phyloP scores from a whole-genome alignment of 2,113 vertebrate genomes.

The Eubucco bourcierii region DNA sequence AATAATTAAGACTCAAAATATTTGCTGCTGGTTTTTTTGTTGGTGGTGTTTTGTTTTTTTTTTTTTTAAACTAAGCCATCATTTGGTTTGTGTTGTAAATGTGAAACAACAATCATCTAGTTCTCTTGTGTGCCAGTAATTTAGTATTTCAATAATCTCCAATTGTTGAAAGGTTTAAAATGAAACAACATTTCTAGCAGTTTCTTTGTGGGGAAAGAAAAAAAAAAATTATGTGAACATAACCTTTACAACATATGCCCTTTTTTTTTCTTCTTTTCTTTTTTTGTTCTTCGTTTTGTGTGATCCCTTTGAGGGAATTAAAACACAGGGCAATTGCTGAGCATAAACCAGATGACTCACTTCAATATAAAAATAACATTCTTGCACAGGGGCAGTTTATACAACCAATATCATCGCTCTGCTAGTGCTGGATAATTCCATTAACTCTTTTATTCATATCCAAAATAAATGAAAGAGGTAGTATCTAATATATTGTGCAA shows the following conservation, averaged over 20 bases:
- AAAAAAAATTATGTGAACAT: not conserved
- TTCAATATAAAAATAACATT: not conserved
- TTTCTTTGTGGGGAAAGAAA: conserved; percentile 32
- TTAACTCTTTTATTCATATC: not conserved
- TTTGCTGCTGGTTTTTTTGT: not conserved
- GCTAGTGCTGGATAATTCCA: not conserved
- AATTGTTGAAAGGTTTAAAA: conserved; percentile 61
- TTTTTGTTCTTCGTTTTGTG: not conserved
- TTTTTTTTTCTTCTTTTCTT: not conserved
- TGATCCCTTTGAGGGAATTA: conserved; percentile 30
- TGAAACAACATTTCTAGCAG: conserved; percentile 53
- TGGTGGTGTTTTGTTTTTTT: not conserved
- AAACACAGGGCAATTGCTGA: conserved; percentile 1
- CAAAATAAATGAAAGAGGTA: not conserved
- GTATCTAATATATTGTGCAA: not conserved
- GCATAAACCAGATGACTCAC: not conserved
- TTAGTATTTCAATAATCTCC: conserved; percentile 65
- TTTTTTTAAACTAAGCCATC: conserved; percentile 39
- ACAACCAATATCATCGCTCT: not conserved
- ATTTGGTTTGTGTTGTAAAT: conserved; percentile 57
- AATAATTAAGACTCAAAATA: conserved; percentile 63
- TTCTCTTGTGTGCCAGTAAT: conserved; percentile 55
- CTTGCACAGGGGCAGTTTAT: not conserved
- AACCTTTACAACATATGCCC: not conserved
- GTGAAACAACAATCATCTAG: conserved; percentile 56